Conservation (phyloP, 2,888 invertebrate genomes). For the Antitype chi region DNA sequence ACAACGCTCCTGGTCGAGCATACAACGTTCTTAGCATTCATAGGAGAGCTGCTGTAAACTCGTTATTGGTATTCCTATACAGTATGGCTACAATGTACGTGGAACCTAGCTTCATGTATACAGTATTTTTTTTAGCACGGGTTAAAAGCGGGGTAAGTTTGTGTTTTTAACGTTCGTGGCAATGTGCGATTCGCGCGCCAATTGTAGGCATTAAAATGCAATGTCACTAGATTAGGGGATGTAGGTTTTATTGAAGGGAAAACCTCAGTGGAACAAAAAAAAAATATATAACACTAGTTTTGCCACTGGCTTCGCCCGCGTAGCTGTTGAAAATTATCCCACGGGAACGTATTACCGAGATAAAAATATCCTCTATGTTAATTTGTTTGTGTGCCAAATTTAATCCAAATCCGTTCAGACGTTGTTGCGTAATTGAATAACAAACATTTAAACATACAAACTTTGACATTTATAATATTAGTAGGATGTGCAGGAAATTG, state of each 20-base stretch:
- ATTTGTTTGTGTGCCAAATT: too few relatives aligned
- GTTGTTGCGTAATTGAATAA: too few relatives aligned
- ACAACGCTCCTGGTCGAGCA: not conserved
- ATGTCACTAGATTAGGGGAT: not conserved
- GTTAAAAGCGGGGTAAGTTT: not conserved
- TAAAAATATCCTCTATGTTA: too few relatives aligned
- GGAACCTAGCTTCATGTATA: not conserved
- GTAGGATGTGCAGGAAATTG: too few relatives aligned
- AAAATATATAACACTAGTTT: too few relatives aligned
- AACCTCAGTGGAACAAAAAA: not conserved
- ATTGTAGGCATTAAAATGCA: not conserved
- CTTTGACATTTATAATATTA: too few relatives aligned
- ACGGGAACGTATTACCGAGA: too few relatives aligned
- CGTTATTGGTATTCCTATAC: constrained; percentile 48
- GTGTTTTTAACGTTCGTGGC: not conserved
- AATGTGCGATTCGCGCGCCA: not conserved
- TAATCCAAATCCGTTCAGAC: too few relatives aligned
- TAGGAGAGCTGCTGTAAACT: constrained; percentile 36
- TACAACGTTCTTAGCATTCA: constrained; percentile 33
- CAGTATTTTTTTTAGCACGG: constrained; percentile 1
- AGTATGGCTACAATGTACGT: constrained; percentile 25
- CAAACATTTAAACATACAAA: too few relatives aligned
- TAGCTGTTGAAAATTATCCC: too few relatives aligned
- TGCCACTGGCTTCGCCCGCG: too few relatives aligned
- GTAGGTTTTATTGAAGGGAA: not conserved